Evolutionary conservation across 1,140 invertebrate genomes (phyloP), one percentile per base, ranked within the genome.

Genomic region (Drosophila orena): DNA sequence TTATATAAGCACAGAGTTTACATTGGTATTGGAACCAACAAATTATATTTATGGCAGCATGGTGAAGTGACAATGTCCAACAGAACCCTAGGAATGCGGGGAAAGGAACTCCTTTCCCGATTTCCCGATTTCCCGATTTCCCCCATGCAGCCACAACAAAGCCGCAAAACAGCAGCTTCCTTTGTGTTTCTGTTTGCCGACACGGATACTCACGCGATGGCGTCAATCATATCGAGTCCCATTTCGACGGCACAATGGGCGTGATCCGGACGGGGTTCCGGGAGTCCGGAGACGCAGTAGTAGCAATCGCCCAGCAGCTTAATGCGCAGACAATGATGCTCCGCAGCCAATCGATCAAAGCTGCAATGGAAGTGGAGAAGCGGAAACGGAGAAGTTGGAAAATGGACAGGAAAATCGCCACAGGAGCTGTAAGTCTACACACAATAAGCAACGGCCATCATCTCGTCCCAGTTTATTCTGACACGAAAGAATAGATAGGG

Each of bases 221-320:
- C 97, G 93, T 98, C 97, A 85, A 99, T 98, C 97, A 98, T 98
- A 92, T 98, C 97, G 40, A 98, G 93, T 20, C 97, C 98, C 97
- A 99, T 98, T 93, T 98, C 97, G 1, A 99, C 97, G 88, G 97
- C 98, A 93, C 97, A 98, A 73, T 97, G 96, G 64, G 97, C 97
- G 88, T 98, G 97, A 94, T 98, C 97, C 34, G 96, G 95, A 47
- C 97, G 93, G 0, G 97, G 94, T 92, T 98, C 97, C 0, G 97
- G 97, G 49, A 98, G 93, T 4, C 97, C 97, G 10, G 96, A 97
- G 12, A 98, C 97, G 92, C 97, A 98, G 93, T 98, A 98, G 93
- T 99, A 98, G 93, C 98, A 98, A 93, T 98, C 98, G 3, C 98
- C 97, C 3, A 98, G 94, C 17, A 98, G 94, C 93, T 98, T 98